These are phyloP conservation scores for Rachycentron canadum DNA, from an alignment of 2,797 vertebrate species.

Conservation along the genomic window DNA sequence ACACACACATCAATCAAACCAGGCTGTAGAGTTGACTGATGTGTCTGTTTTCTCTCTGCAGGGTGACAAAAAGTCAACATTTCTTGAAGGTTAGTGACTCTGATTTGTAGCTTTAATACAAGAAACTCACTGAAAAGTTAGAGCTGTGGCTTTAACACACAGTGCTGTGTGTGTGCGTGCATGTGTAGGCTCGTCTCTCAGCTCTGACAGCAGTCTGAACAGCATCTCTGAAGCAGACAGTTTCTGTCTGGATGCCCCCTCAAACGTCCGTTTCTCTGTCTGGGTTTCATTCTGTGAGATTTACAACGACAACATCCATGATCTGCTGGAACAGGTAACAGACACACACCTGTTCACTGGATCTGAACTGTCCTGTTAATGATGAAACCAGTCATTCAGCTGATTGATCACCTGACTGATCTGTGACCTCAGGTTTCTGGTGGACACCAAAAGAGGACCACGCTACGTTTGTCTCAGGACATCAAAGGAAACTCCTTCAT, in stretches of 20 bases:
- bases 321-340: conserved; percentile 88
- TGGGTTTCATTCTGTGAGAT: conserved; percentile 98
- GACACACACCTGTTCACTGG: neutral
- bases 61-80: conserved; percentile 78
- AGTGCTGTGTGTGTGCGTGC: conserved; percentile 16
- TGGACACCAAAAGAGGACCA: conserved; percentile 85
- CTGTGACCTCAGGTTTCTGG: conserved; percentile 78
- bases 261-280: conserved; percentile 86
- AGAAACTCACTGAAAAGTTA: neutral
- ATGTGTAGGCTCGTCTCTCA: conserved; percentile 54
- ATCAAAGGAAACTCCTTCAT: conserved; percentile 93
- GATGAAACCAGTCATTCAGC: neutral
- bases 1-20: neutral
- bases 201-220: conserved; percentile 60
- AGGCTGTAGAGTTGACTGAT: neutral
- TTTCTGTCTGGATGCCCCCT: conserved; percentile 68
- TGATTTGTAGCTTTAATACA: neutral
- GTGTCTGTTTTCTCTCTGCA: conserved; percentile 55
- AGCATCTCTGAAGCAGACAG: conserved; percentile 69
- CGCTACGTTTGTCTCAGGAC: conserved; percentile 92
- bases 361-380: too few relatives aligned
- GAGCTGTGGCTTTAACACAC: neutral
- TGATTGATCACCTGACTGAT: conserved; percentile 5
- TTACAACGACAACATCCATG: conserved; percentile 96
- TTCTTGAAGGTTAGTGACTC: conserved; percentile 70